phyloP scores from a whole-genome alignment of 1,140 invertebrate species.

The Ceratina japonica region DNA sequence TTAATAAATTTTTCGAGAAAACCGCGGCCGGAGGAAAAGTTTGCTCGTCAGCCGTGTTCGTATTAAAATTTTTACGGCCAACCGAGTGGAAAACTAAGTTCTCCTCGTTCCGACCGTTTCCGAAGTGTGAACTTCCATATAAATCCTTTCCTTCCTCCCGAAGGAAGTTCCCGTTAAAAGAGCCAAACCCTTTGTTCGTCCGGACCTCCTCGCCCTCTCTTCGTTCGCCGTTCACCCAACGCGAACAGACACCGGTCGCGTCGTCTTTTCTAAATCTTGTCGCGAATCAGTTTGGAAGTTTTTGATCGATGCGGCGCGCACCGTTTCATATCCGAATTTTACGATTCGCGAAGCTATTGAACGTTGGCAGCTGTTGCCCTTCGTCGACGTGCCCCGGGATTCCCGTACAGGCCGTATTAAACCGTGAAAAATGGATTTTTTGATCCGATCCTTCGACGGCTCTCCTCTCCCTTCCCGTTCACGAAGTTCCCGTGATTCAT shows the following conservation, averaged over 20 bases:
- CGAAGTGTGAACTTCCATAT: constrained; percentile 16
- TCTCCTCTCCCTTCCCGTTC: neutral
- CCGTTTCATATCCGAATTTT: constrained; percentile 34
- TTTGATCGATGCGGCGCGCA: too few species aligned
- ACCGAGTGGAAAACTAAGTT: constrained; percentile 15
- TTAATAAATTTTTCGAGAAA: neutral
- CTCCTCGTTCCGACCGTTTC: neutral
- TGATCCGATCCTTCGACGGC: constrained; percentile 25
- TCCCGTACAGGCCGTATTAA: constrained; percentile 17
- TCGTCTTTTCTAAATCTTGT: neutral
- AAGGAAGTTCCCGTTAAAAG: neutral
- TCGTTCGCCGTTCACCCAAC: constrained; percentile 12
- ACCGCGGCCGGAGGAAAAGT: neutral
- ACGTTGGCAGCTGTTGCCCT: constrained; percentile 39
- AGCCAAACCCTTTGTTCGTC: neutral
- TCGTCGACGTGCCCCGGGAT: neutral
- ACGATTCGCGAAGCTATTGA: constrained; percentile 21
- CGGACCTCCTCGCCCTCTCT: neutral
- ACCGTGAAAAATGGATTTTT: constrained; percentile 45
- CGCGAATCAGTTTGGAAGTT: too few species aligned
- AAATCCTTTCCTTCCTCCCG: neutral
- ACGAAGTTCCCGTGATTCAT: constrained; percentile 20
- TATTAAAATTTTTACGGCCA: constrained; percentile 32
- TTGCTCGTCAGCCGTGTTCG: too few species aligned
- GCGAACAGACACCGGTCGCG: neutral